These are phyloP conservation scores for Phylloscopus trochilus DNA, from an alignment of 2,113 vertebrate genomes.

Conservation along the genomic window DNA sequence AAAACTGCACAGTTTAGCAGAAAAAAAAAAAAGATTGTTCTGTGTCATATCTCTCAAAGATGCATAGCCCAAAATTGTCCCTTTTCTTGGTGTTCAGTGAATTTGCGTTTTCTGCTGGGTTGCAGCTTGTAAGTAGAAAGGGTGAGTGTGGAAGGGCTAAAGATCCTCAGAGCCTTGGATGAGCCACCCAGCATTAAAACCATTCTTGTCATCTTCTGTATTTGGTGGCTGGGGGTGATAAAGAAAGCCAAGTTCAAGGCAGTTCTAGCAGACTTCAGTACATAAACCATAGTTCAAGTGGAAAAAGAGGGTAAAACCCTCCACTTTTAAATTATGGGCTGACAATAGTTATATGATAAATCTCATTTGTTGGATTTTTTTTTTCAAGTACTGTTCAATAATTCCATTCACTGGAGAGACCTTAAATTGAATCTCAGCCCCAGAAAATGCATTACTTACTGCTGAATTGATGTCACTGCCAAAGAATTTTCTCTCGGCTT, in stretches of 20 bases:
- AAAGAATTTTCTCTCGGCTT: constrained; percentile 63
- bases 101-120: not conserved
- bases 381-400: constrained; percentile 7
- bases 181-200: not conserved
- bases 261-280: not conserved
- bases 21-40: not conserved
- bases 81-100: not conserved
- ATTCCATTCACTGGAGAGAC: constrained; percentile 13
- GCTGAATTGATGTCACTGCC: constrained; percentile 62
- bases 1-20: not conserved
- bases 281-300: not conserved
- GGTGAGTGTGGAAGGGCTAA: not conserved
- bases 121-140: not conserved
- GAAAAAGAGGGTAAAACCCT: not conserved
- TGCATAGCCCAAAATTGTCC: not conserved
- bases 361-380: not conserved
- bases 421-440: constrained; percentile 48
- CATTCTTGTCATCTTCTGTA: not conserved
- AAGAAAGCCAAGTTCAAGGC: not conserved
- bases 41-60: not conserved
- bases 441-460: constrained; percentile 52
- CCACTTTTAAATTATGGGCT: not conserved
- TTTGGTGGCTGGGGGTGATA: not conserved
- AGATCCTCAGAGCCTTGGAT: not conserved
- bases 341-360: not conserved